Evolutionary conservation across 2,797 vertebrate genomes (phyloP), one percentile per base, ranked within the genome.

Genomic region (Pempheris klunzingeri): DNA sequence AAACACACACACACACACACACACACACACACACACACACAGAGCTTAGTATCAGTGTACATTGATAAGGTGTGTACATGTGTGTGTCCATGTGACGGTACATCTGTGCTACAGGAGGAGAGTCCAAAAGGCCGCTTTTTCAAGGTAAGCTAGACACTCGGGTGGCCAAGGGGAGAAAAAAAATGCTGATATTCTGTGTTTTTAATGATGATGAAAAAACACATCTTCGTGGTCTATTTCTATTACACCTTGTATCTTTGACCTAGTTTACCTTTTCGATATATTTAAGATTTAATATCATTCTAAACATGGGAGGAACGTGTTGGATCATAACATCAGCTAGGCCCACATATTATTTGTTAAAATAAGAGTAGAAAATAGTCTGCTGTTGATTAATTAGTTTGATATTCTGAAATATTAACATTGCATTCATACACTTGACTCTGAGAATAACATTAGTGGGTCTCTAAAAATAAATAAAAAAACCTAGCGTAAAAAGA

Each of bases 1-100:
- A 53, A 38, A 50, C 52, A 22, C 8, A 49, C 47, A 72, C 79
- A 74, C 26, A 68, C 8, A 43, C 47, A 61, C 7, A 60, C 49
- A n/a, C 26, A 68, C 4, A 24, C 39, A 24, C 57, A 63, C 38
- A 63, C 17, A 34, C 2, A 66, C 57, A 63, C 38, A 63, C 17
- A 34, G 2, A 66, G 28, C 15, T 61, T 44, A 36, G 4, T 20
- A 39, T 52, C 20, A 5, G 22, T 20, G n/a, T 4, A 44, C 11
- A 22, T 4, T 44, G 63, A 39, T 68, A 28, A 74, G 10, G 20
- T 59, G 60, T 12, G 3, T 41, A 17, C 3, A 5, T 28, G 24
- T 54, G 24, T 34, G 53, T 10, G 22, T 34, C 4, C 24, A 71
- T 0, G 1, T 67, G 11, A 18, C 34, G 20, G 38, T 5, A 3